Percentiles rank a stretch among this genome's conserved stretches.
These are phyloP conservation scores for Andricus grossulariae DNA, from an alignment of 1,140 invertebrate genomes.

Conservation along the genomic window DNA sequence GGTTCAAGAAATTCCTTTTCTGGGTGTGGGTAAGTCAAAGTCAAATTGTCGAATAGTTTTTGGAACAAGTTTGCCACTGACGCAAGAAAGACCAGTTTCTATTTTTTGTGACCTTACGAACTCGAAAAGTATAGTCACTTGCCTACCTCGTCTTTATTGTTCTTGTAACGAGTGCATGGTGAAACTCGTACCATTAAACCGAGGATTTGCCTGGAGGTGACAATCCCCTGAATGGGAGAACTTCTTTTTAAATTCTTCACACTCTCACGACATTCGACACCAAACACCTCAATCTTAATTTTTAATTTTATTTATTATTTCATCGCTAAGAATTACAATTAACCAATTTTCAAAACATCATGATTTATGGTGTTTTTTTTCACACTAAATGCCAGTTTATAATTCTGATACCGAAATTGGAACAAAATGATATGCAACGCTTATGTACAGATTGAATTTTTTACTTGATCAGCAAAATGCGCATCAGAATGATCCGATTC, in stretches of 20 bases:
- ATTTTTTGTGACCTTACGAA: constrained; percentile 62
- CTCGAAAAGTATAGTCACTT: constrained; percentile 47
- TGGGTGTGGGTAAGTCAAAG: background rate
- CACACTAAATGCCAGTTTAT: no score
- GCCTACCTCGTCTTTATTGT: constrained; percentile 58
- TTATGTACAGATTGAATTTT: no score
- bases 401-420: no score
- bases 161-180: constrained; percentile 62
- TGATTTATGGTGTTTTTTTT: no score
- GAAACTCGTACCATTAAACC: constrained; percentile 67
- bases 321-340: no score
- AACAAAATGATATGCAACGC: no score
- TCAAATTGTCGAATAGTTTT: constrained; percentile 33
- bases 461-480: no score
- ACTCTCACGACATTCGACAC: background rate
- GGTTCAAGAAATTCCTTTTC: no score
- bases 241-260: background rate
- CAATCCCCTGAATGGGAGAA: constrained; percentile 38
- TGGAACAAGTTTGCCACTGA: constrained; percentile 55
- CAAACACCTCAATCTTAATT: no score
- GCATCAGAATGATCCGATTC: no score
- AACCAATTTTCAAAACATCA: no score
- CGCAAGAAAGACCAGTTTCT: constrained; percentile 56
- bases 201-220: constrained; percentile 45
- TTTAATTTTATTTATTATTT: no score